Evolutionary conservation across 1,140 invertebrate genomes (phyloP), one percentile per base, ranked within the genome.

Genomic region (Propsilocerus akamusi): DNA sequence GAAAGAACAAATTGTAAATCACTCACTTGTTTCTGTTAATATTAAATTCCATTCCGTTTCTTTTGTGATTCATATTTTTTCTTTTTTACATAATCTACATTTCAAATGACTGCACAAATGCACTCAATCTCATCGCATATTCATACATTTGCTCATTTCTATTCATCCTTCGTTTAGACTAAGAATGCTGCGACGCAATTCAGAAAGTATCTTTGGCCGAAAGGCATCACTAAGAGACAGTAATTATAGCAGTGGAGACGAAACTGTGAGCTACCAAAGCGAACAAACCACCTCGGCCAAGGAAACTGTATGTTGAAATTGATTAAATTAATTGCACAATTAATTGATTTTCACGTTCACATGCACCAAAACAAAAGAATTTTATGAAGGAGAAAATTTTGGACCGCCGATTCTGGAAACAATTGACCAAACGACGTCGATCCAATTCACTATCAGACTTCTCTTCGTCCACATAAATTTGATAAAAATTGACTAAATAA

Each of bases 341-440:
- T 26, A 3, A 25, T 25, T 22, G 22, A 48, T 10, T 26, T 14
- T 26, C 6, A 23, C 26, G 28, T 25, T 2, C 12, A n/a, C 4
- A 14, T 48, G 2, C 23, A 12, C 12, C 12, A 48, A 4, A 25
- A 23, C 14, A 12, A 48, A 48, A 20, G 22, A 26, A 17, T 37
- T 34, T 50, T 23, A 37, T 25, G 49, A 34, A 32, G 12, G 46
- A 50, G 23, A 63, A 41, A n/a, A 17, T 58, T 61, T 52, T 65
- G 48, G 71, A 73, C 56, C 63, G 70, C 49, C 63, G 71, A 51
- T 66, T 73, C 51, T 72, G 71, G 70, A 72, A 70, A 54, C 71
- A 73, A 53, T 61, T 73, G 52, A 72, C 67, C 48, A 72, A 68
- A 63, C 59, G 71, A 55, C 62, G 70, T 55, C 62, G 69, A 58